Evolutionary conservation across 2,888 invertebrate species (phyloP).

Genomic region (Acleris cristana): DNA sequence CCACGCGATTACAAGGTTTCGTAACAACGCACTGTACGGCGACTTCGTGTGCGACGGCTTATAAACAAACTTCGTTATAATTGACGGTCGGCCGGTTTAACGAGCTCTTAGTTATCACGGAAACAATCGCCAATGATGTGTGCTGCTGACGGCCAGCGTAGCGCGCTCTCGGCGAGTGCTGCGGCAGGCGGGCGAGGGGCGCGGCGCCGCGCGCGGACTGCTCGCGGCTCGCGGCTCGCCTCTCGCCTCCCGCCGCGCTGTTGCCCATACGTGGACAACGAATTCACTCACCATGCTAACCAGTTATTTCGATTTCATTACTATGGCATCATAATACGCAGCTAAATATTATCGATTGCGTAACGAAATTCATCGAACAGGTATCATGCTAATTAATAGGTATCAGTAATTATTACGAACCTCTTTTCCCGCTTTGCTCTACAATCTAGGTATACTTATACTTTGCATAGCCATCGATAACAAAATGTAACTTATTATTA

Average conservation of each 20-base stretch:
- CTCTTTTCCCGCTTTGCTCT: too few relatives aligned
- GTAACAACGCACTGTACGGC: constrained; percentile 63
- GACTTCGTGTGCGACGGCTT: constrained; percentile 61
- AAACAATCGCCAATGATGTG: constrained; percentile 46
- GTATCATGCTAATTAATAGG: too few relatives aligned
- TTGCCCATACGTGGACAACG: constrained; percentile 48
- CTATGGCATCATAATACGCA: neutral
- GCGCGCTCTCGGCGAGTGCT: constrained; percentile 13
- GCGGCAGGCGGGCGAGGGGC: constrained; percentile 58
- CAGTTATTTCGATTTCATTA: constrained; percentile 1
- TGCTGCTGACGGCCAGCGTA: constrained; percentile 47
- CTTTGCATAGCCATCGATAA: too few relatives aligned
- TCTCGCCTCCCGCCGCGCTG: constrained; percentile 53
- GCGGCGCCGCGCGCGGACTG: constrained; percentile 64
- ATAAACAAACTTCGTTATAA: constrained; percentile 66
- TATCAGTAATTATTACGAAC: too few relatives aligned
- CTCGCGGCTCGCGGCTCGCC: constrained; percentile 45
- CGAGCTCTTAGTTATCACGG: constrained; percentile 56
- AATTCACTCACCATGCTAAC: constrained; percentile 42
- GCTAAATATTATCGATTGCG: too few relatives aligned
- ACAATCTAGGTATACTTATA: too few relatives aligned
- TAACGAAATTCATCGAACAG: too few relatives aligned
- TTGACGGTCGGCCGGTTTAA: constrained; percentile 52
- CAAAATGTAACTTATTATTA: too few relatives aligned
- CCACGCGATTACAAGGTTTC: constrained; percentile 72